phyloP scores from a whole-genome alignment of 1,140 invertebrate genomes.

The Drosophila albomicans region DNA sequence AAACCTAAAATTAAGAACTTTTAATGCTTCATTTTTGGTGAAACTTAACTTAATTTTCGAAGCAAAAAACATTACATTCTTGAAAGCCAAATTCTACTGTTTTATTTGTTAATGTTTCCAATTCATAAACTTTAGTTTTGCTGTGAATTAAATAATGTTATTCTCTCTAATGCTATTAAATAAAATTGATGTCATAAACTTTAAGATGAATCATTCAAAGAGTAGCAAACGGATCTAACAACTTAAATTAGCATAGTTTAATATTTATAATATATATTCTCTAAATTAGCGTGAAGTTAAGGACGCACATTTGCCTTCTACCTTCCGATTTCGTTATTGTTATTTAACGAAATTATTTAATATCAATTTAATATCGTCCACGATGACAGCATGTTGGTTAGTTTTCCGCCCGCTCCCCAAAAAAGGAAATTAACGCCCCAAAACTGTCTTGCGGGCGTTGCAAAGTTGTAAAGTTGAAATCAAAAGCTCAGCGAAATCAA shows the following conservation, averaged over 20 bases:
- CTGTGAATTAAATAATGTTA: too few relatives aligned
- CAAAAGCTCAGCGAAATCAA: slow-evolving; percentile 65
- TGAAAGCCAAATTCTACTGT: too few relatives aligned
- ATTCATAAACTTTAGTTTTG: too few relatives aligned
- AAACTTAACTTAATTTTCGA: too few relatives aligned
- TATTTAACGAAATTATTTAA: neutral
- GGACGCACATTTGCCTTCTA: neutral
- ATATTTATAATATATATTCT: neutral
- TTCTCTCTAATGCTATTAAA: too few relatives aligned
- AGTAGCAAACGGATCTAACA: neutral
- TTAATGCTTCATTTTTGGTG: too few relatives aligned
- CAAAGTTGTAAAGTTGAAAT: slow-evolving; percentile 33
- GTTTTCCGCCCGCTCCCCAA: neutral
- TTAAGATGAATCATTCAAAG: neutral
- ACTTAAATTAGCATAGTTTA: neutral
- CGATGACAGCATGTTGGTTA: neutral
- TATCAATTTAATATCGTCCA: neutral
- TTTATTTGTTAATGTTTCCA: too few relatives aligned
- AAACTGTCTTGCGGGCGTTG: neutral
- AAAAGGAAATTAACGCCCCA: slow-evolving; percentile 26
- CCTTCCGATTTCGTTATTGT: neutral
- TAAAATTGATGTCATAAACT: neutral
- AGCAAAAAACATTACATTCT: too few relatives aligned
- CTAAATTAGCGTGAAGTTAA: neutral
- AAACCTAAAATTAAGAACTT: too few relatives aligned